Percentiles rank a stretch among this genome's conserved stretches.
These are phyloP conservation scores for Cyclopterus lumpus DNA, from an alignment of 2,797 vertebrate species.

Conservation along the genomic window DNA sequence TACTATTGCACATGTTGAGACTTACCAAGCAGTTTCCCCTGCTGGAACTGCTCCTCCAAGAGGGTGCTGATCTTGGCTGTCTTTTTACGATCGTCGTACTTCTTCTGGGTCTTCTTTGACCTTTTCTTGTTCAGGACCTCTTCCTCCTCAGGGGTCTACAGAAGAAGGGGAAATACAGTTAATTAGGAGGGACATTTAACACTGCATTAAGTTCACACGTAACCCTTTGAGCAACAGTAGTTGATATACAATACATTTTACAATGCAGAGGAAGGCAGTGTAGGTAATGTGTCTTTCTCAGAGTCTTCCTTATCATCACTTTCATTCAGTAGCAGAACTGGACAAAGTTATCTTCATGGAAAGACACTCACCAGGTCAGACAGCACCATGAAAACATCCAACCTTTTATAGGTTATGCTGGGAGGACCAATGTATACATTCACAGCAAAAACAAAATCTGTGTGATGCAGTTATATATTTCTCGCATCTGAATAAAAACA, in stretches of 20 bases:
- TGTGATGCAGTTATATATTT: accelerated
- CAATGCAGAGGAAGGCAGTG: not conserved
- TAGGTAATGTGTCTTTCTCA: conserved; percentile 84
- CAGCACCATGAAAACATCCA: not conserved
- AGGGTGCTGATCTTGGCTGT: conserved; percentile 92
- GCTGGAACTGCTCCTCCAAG: conserved; percentile 96
- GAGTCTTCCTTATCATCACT: conserved; percentile 84
- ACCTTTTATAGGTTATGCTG: no score
- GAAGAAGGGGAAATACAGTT: accelerated
- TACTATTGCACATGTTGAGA: not conserved
- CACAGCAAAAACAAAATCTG: no score
- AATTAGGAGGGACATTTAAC: not conserved
- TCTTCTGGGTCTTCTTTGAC: conserved; percentile 98
- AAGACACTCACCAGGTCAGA: conserved; percentile 66
- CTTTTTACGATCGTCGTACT: conserved; percentile 95
- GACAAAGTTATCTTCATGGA: conserved; percentile 89
- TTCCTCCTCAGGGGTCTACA: conserved; percentile 95
- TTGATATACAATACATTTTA: not conserved
- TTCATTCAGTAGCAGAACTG: conserved; percentile 97
- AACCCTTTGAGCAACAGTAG: accelerated
- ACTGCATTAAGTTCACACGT: not conserved
- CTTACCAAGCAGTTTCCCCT: conserved; percentile 97
- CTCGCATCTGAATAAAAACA: not conserved
- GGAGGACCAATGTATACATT: no score
- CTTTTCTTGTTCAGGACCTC: conserved; percentile 97